A percentile compares a stretch with the other conserved stretches of the same genome.
Conservation (phyloP, 2,113 vertebrate species). For the Macheiramphus alcinus region DNA sequence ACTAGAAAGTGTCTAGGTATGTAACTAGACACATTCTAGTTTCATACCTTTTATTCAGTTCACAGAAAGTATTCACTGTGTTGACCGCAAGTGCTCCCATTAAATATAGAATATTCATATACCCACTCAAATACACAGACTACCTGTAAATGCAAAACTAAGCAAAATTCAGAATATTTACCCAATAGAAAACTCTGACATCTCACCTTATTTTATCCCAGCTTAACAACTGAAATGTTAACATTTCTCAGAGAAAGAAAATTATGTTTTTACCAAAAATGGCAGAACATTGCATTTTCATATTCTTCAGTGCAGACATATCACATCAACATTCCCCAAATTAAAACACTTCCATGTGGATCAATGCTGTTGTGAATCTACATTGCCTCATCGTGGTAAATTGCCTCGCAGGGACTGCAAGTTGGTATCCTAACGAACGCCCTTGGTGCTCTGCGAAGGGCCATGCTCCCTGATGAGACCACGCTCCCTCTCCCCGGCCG, state of each 20-base stretch:
- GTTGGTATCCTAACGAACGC: neutral
- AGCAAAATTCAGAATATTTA: neutral
- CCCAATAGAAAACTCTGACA: neutral
- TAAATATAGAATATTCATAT: neutral
- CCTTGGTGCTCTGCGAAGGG: neutral
- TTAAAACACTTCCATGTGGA: neutral
- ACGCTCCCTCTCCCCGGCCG: rapidly evolving
- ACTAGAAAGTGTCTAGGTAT: neutral
- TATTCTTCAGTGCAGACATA: neutral
- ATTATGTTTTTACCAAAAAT: neutral
- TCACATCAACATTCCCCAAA: neutral
- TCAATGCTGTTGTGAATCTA: neutral
- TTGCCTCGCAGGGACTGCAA: neutral
- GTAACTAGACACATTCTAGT: neutral
- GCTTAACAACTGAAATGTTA: neutral
- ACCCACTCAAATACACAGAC: neutral
- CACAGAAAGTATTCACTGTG: neutral
- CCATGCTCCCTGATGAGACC: neutral
- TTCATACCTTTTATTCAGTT: neutral
- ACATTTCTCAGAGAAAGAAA: neutral
- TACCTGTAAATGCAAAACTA: neutral
- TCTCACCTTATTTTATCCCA: neutral
- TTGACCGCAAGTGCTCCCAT: rapidly evolving
- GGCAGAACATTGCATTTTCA: neutral
- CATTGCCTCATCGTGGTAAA: neutral